A percentile compares a stretch with the other conserved stretches of the same genome.
Evolutionary conservation across 2,113 vertebrate species (phyloP).

Genomic region (Forbesichthys papilliferus): DNA sequence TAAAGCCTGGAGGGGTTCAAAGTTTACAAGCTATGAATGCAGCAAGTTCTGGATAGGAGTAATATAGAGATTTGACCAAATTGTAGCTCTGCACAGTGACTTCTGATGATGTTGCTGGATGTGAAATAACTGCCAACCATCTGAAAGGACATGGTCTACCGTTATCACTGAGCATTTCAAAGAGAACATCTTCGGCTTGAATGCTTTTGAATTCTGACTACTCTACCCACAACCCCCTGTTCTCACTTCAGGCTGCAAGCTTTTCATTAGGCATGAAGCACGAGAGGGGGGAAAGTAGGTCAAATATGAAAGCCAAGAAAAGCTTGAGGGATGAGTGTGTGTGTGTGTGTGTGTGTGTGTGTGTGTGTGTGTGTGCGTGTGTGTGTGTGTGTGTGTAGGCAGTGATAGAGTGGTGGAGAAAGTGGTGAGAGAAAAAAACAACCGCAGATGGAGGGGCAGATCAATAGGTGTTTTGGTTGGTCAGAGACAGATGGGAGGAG

Average conservation of each 20-base stretch:
- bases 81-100: conserved; percentile 35
- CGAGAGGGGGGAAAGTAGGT: conserved; percentile 63
- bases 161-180: neutral
- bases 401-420: neutral
- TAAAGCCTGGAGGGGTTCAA: conserved; percentile 50
- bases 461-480: conserved; percentile 14
- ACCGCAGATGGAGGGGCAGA: conserved; percentile 29
- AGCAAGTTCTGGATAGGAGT: conserved; percentile 54
- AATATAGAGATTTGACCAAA: conserved; percentile 21
- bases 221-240: neutral
- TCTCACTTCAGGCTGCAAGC: conserved; percentile 26
- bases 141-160: conserved; percentile 25
- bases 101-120: conserved; percentile 45
- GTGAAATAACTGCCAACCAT: conserved; percentile 46
- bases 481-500: conserved; percentile 4
- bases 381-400: conserved; percentile 10
- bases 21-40: conserved; percentile 59
- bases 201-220: conserved; percentile 6
- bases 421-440: conserved; percentile 12
- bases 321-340: conserved; percentile 8
- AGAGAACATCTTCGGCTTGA: neutral
- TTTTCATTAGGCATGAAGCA: conserved; percentile 57
- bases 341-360: conserved; percentile 1
- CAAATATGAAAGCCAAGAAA: conserved; percentile 55
- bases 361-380: conserved; percentile 4